Evolutionary conservation across 2,888 invertebrate species (phyloP), one percentile per base, ranked within the genome.

Genomic region (Troides aeacus): DNA sequence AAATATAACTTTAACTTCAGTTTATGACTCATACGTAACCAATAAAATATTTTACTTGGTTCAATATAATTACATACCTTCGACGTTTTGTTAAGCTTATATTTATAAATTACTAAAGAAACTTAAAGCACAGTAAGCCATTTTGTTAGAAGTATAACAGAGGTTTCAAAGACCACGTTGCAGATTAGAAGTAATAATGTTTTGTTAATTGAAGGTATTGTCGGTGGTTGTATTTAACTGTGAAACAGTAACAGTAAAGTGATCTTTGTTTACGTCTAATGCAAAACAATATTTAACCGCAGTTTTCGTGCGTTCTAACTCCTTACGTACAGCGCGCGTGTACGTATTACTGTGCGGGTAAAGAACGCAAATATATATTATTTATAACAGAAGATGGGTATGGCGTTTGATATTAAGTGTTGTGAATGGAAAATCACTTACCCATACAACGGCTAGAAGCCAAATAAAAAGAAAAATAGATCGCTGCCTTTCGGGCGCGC

Each of bases 371-470:
- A 12, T 42, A 24, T 18, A 62, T 18, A 71, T 57, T 61, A 68
- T 66, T 66, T 46, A 62, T 71, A 21, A 62, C 68, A 39, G 53
- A n/a, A 66, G 24, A 68, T 66, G 66, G 50, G 61, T 64, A 39
- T 42, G 42, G 39, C 15, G 1, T 12, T 64, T 62, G 57, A 69
- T 68, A 68, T 68, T 62, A 65, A 64, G 71, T 70, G 74, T 74
- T 68, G 72, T 73, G 75, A 74, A 75, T 68, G 74, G 76, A 74
- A 73, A 90, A 50, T 57, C 46, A 70, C 93, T 92, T 76, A 93
- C 93, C 93, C 93, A 93, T 93, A 93, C 93, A 93, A 93, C 87
- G 93, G 93, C 93, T 90, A 93, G 92, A 89, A 92, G 93, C 93
- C 93, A 93, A 93, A 93, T 90, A 91, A 93, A 93, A 92, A 87